Evolutionary conservation across 2,888 invertebrate species (phyloP).

Genomic region (Eledona agricola): DNA sequence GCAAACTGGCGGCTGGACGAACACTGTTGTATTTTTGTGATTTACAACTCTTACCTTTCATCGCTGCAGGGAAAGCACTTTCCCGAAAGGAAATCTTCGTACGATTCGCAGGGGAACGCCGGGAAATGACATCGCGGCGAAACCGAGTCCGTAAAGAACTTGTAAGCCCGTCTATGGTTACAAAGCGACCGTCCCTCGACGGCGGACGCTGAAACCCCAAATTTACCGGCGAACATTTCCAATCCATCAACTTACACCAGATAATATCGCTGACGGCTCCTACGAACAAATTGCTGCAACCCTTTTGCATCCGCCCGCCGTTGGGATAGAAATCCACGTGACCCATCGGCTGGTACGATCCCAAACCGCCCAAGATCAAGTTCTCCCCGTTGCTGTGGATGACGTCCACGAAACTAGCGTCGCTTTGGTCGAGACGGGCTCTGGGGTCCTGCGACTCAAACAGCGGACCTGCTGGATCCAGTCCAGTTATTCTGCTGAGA

Average conservation of each 20-base stretch:
- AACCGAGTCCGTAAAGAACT: constrained; percentile 94
- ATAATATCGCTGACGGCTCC: constrained; percentile 91
- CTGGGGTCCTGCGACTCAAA: constrained; percentile 90
- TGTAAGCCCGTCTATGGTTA: constrained; percentile 92
- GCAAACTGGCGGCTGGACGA: too few species aligned
- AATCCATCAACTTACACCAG: constrained; percentile 72
- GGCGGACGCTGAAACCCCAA: constrained; percentile 69
- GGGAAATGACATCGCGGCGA: constrained; percentile 91
- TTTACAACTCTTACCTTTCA: constrained; percentile 54
- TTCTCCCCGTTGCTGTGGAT: constrained; percentile 95
- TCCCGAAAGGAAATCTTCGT: constrained; percentile 84
- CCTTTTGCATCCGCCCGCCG: constrained; percentile 90
- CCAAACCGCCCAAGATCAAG: constrained; percentile 84
- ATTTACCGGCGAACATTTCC: constrained; percentile 3
- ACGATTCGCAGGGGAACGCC: constrained; percentile 86
- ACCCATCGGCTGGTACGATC: constrained; percentile 89
- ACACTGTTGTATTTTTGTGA: too few species aligned
- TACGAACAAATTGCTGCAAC: constrained; percentile 90
- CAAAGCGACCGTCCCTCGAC: constrained; percentile 88
- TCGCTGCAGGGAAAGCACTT: constrained; percentile 76
- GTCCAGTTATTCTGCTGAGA: constrained; percentile 66
- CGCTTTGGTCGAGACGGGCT: constrained; percentile 83
- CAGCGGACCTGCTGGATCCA: constrained; percentile 91
- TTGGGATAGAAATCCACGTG: constrained; percentile 94
- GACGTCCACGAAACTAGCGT: constrained; percentile 90